Evolutionary conservation across 2,113 vertebrate species (phyloP).

Genomic region (Cranoglanis bouderius): DNA sequence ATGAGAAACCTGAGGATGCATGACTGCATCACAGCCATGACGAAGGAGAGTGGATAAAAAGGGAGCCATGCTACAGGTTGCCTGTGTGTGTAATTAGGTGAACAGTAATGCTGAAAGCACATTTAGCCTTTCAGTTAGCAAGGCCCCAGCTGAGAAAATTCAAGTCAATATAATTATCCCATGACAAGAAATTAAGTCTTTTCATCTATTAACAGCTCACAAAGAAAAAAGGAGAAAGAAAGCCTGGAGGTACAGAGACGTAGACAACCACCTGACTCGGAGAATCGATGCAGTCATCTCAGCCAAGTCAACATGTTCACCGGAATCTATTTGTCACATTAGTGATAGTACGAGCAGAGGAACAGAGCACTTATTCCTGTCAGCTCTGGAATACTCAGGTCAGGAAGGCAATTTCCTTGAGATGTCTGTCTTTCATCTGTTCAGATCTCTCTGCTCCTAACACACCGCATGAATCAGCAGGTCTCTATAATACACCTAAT

Average conservation of each 20-base stretch:
- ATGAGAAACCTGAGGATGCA: background rate
- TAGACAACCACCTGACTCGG: background rate
- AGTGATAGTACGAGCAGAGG: slow-evolving; percentile 34
- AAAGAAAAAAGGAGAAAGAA: background rate
- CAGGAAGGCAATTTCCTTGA: slow-evolving; percentile 42
- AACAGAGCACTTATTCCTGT: slow-evolving; percentile 45
- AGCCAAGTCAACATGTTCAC: slow-evolving; percentile 39
- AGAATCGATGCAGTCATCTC: slow-evolving; percentile 34
- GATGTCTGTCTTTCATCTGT: slow-evolving; percentile 21
- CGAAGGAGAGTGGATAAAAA: background rate
- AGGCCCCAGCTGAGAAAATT: slow-evolving; percentile 38
- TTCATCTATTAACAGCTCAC: slow-evolving; percentile 7
- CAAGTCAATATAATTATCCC: slow-evolving; percentile 46
- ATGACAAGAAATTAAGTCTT: background rate
- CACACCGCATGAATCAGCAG: slow-evolving; percentile 38
- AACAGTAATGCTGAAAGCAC: slow-evolving; percentile 24
- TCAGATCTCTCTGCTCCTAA: slow-evolving; percentile 10
- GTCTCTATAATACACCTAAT: slow-evolving; percentile 23
- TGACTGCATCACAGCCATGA: slow-evolving; percentile 9
- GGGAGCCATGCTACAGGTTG: background rate
- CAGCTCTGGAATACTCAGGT: slow-evolving; percentile 17
- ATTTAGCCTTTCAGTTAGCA: slow-evolving; percentile 38
- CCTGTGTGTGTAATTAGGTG: slow-evolving; percentile 37
- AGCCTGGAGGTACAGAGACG: background rate
- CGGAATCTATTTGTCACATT: slow-evolving; percentile 45